Evolutionary conservation across 2,888 invertebrate species (phyloP).

Genomic region (Pollenia angustigena): DNA sequence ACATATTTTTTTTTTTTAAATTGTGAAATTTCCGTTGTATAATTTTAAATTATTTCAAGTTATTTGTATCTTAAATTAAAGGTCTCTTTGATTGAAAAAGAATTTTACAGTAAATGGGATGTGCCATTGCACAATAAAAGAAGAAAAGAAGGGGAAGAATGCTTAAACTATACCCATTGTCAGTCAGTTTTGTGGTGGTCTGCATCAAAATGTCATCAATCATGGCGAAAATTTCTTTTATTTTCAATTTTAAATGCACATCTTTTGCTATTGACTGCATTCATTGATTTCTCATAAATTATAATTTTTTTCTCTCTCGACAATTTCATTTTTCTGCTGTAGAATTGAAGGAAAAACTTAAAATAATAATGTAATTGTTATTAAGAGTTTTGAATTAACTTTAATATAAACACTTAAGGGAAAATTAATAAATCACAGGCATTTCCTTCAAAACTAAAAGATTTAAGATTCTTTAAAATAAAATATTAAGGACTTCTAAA

Average conservation of each 20-base stretch:
- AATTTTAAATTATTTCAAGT: conserved; percentile 35
- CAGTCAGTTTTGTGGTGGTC: conserved; percentile 61
- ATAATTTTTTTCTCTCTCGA: conserved; percentile 64
- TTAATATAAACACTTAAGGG: conserved; percentile 8
- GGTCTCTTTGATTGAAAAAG: conserved; percentile 36
- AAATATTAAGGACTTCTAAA: no score
- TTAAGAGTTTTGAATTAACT: conserved; percentile 32
- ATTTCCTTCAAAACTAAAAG: no score
- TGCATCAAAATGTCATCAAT: conserved; percentile 72
- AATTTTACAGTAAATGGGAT: conserved; percentile 64
- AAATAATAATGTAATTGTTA: conserved; percentile 34
- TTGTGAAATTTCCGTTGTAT: conserved; percentile 21
- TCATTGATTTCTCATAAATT: conserved; percentile 83
- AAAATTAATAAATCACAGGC: background rate
- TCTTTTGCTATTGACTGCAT: conserved; percentile 78
- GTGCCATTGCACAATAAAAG: conserved; percentile 53
- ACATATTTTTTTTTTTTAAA: conserved; percentile 4
- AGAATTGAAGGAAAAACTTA: conserved; percentile 5
- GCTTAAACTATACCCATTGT: conserved; percentile 48
- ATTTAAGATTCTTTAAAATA: no score
- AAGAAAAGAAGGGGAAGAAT: background rate
- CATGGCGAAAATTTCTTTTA: conserved; percentile 52
- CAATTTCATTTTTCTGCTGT: background rate
- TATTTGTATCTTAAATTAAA: conserved; percentile 64
- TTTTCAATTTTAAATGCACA: conserved; percentile 55